Base-by-base conservation (phyloP, 2,888 invertebrate genomes). In the Spodoptera exigua region DNA sequence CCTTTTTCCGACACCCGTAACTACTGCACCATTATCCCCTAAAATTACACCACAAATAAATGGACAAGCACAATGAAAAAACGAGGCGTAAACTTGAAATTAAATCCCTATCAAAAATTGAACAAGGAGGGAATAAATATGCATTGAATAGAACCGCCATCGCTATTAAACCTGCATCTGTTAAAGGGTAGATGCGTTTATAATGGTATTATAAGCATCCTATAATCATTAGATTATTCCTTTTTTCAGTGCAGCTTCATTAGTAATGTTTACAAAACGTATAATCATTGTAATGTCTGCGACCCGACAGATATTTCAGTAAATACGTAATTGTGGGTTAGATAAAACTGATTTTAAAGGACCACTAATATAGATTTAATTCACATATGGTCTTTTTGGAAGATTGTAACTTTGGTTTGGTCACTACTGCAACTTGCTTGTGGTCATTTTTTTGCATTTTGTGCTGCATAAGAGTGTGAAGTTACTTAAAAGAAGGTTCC, bases 171-270 rank as follows among this genome's bases (percentile, higher is more conserved):
- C 63, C 68, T 52, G 75, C 89, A 89, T 86, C 87, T 88, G 90
- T 84, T 85, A 86, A 88, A 83, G 90, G 88, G 86, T 90, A 92
- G 90, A 93, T 93, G 88, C 66, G 81, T 91, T 91, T 91, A 89
- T 93, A 93, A 93, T 93, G 89, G 86, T 80, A 80, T 90, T 92
- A 89, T 92, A 93, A 81, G 74, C 81, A 78, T 88, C 83, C 88
- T 86, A 89, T 91, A 92, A 93, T 93, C 92, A 91, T 82, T 78
- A 85, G 90, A 91, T 93, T 92, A 89, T 80, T 90, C 89, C 82
- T 93, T 94, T 93, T 94, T 93, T 93, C 93, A 93, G 92, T 93
- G 84, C 79, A 74, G 83, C 88, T 91, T 90, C 90, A 92, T 92
- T 93, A 93, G 88, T 64, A 75, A 76, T 78, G 76, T 82, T 76